phyloP scores from a whole-genome alignment of 2,797 vertebrate species.

The Pangasius mekongensis region DNA sequence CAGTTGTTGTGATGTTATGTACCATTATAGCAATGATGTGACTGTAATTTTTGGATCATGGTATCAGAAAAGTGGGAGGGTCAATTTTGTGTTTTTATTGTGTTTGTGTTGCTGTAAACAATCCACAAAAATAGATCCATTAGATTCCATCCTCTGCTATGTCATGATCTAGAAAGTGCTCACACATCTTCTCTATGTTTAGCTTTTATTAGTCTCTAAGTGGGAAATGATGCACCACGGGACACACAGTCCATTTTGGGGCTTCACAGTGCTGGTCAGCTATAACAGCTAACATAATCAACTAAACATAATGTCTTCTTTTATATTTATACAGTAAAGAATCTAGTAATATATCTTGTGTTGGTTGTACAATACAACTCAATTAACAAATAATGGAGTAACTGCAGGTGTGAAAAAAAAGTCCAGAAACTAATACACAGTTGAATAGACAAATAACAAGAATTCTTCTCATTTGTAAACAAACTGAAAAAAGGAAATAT shows the following conservation, averaged over 20 bases:
- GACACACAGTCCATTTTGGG: slow-evolving; percentile 32
- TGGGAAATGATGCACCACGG: slow-evolving; percentile 47
- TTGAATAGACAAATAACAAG: not conserved
- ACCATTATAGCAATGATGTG: slow-evolving; percentile 14
- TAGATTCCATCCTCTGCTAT: slow-evolving; percentile 34
- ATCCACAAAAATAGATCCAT: slow-evolving; percentile 42
- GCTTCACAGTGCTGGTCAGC: slow-evolving; percentile 7
- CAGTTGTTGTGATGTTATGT: not conserved
- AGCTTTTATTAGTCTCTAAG: slow-evolving; percentile 39
- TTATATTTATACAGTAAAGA: not conserved
- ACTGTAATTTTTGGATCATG: not conserved
- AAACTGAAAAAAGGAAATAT: slow-evolving; percentile 20
- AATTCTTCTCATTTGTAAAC: slow-evolving; percentile 1
- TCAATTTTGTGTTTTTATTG: slow-evolving; percentile 23
- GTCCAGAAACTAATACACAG: not conserved
- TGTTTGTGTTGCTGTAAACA: slow-evolving; percentile 44
- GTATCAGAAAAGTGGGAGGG: not conserved
- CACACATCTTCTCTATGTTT: slow-evolving; percentile 54
- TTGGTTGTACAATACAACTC: not conserved
- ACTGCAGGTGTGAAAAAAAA: not conserved
- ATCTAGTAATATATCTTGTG: not conserved
- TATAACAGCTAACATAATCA: slow-evolving; percentile 17
- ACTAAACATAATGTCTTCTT: not conserved
- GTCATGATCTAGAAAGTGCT: slow-evolving; percentile 35
- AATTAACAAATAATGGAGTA: not conserved